phyloP scores from a whole-genome alignment of 2,888 invertebrate genomes.

The Drosophila birchii region DNA sequence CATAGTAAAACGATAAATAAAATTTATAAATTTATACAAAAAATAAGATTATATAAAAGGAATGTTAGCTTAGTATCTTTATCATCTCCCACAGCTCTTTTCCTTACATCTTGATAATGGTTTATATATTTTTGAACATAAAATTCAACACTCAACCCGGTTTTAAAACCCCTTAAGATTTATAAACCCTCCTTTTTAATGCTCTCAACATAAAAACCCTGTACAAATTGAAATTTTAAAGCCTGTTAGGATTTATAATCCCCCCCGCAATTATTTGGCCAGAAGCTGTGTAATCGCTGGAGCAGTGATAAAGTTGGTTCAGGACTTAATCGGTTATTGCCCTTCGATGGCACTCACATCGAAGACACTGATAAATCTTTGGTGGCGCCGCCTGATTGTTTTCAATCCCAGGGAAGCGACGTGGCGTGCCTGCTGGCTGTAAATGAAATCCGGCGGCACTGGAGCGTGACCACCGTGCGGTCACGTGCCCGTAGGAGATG shows the following conservation, averaged over 20 bases:
- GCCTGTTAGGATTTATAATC: slow-evolving; percentile 21
- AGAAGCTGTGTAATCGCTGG: background rate
- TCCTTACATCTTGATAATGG: background rate
- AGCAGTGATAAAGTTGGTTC: slow-evolving; percentile 16
- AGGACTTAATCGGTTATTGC: slow-evolving; percentile 35
- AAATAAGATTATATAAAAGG: too few species aligned
- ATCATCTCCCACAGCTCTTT: background rate
- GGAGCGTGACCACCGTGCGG: slow-evolving; percentile 65
- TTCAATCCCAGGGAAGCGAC: slow-evolving; percentile 44
- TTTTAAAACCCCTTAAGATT: background rate
- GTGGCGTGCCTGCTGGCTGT: slow-evolving; percentile 46
- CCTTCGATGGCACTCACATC: slow-evolving; percentile 18
- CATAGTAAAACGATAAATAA: too few species aligned
- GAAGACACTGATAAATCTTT: slow-evolving; percentile 38
- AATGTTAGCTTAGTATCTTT: background rate
- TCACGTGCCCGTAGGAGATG: slow-evolving; percentile 61
- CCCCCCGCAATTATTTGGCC: slow-evolving; percentile 6
- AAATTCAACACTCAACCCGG: background rate
- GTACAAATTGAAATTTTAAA: slow-evolving; percentile 27
- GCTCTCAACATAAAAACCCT: background rate
- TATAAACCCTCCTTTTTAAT: background rate
- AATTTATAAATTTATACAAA: too few species aligned
- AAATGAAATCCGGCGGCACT: slow-evolving; percentile 57
- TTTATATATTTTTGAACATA: background rate
- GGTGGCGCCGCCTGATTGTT: slow-evolving; percentile 41